Conservation (phyloP, 2,797 vertebrate genomes). For the Chiropotes sagulatus region DNA sequence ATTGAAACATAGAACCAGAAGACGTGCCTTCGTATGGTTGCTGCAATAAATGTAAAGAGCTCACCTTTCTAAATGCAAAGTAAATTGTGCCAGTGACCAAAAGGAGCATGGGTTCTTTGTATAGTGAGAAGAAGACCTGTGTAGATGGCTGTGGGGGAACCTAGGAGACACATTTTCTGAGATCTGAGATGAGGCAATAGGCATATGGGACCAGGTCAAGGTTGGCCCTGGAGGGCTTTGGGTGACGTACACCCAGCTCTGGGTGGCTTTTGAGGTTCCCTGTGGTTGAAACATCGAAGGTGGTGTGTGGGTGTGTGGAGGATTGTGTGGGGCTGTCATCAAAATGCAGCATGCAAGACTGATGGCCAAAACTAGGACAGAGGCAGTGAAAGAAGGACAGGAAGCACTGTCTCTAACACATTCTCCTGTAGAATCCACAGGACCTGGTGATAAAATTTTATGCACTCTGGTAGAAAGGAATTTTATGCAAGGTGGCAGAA, state of each 20-base stretch:
- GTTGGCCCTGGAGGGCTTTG: neutral
- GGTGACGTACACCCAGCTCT: no score
- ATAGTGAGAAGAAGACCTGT: neutral
- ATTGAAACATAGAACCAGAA: neutral
- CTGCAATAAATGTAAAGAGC: fast-evolving
- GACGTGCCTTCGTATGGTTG: fast-evolving
- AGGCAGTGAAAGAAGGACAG: neutral
- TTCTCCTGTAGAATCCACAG: neutral
- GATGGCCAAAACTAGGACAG: neutral
- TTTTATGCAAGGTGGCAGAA: neutral
- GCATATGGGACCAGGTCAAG: no score
- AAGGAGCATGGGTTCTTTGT: neutral
- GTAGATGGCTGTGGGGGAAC: neutral
- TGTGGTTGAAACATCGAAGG: neutral
- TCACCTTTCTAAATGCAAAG: neutral
- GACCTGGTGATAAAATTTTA: neutral
- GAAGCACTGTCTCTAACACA: neutral
- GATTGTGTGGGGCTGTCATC: fast-evolving
- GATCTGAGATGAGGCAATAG: neutral
- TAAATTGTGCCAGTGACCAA: neutral
- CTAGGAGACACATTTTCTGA: neutral
- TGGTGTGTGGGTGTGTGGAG: fast-evolving
- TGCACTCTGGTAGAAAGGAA: neutral
- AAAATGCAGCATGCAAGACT: fast-evolving
- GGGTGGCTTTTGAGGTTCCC: neutral